Conservation (phyloP, 92 coral and sea anemone genomes). For the Meandrina meandrites region DNA sequence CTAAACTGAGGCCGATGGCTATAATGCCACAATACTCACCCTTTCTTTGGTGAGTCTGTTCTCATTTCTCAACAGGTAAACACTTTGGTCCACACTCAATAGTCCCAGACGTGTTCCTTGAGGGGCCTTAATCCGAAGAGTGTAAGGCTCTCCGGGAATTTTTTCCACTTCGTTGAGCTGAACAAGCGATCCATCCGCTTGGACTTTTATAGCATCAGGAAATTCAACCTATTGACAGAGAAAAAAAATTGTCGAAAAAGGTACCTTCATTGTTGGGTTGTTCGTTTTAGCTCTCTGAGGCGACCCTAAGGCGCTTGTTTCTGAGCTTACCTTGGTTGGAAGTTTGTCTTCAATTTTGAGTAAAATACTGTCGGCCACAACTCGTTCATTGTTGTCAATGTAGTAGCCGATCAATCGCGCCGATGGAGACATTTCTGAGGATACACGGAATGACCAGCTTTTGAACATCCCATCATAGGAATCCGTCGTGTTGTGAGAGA, state of each 20-base stretch:
- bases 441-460: constrained; percentile 71
- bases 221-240: constrained; percentile 23
- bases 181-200: background rate
- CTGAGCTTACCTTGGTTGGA: constrained; percentile 69
- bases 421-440: constrained; percentile 86
- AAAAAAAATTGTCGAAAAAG: background rate
- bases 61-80: constrained; percentile 80
- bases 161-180: constrained; percentile 12
- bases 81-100: constrained; percentile 89
- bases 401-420: constrained; percentile 87
- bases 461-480: constrained; percentile 74
- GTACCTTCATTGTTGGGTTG: background rate
- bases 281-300: background rate
- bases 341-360: constrained; percentile 74
- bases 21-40: constrained; percentile 42
- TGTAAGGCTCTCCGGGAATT: constrained; percentile 50
- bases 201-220: constrained; percentile 4
- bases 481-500: constrained; percentile 64
- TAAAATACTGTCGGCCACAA: constrained; percentile 81
- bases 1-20: no score
- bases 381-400: constrained; percentile 54
- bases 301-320: background rate
- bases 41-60: constrained; percentile 73
- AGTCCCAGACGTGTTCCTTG: constrained; percentile 78
- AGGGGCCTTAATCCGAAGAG: constrained; percentile 46